Conservation (phyloP, 2,113 vertebrate species). For the Porphyrio hochstetteri region DNA sequence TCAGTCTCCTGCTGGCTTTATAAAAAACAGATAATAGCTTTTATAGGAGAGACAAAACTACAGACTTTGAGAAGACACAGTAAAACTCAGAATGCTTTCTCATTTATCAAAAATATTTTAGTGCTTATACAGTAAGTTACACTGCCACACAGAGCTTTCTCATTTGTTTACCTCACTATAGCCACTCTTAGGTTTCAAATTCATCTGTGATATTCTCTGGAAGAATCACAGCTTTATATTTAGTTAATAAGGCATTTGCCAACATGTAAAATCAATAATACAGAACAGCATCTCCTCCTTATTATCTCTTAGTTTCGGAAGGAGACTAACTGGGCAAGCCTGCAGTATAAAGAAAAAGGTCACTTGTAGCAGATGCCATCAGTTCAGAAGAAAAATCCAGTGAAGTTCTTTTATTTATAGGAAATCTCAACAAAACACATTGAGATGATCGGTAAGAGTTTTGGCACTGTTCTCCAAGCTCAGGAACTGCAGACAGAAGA, state of each 20-base stretch:
- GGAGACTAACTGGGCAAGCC: background rate
- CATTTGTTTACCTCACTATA: background rate
- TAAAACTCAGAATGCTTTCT: background rate
- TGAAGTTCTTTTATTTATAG: background rate
- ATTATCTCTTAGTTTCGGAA: background rate
- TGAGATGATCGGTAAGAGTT: slow-evolving; percentile 32
- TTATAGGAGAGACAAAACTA: background rate
- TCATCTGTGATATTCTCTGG: background rate
- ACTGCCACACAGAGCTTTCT: background rate
- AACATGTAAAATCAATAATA: background rate
- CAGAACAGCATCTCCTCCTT: background rate
- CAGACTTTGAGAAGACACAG: background rate
- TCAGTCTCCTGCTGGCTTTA: background rate
- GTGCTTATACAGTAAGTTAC: background rate
- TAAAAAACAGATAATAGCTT: background rate
- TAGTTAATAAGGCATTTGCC: background rate
- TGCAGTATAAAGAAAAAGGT: background rate
- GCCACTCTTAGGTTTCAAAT: background rate
- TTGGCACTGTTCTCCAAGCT: background rate
- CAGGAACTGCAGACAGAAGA: slow-evolving; percentile 17
- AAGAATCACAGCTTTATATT: background rate
- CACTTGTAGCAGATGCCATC: background rate
- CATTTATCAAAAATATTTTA: background rate
- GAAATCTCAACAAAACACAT: slow-evolving; percentile 27
- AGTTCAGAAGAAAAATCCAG: slow-evolving; percentile 24